A percentile compares a stretch with the other conserved stretches of the same genome.
Evolutionary conservation across 2,113 vertebrate species (phyloP).

Genomic region (Anolis sagrei): DNA sequence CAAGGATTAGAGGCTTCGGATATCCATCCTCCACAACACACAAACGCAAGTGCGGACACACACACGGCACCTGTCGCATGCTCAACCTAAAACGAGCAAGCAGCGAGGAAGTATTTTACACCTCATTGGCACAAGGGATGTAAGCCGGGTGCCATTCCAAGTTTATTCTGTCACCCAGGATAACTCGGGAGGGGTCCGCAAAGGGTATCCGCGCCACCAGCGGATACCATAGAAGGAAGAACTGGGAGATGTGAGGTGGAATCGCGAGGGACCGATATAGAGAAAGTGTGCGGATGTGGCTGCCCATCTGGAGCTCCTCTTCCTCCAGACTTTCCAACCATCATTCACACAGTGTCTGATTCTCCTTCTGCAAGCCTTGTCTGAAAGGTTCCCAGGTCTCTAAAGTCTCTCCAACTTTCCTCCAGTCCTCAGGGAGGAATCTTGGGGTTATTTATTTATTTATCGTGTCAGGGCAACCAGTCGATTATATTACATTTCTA

Average conservation of each 20-base stretch:
- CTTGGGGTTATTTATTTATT: too few species aligned
- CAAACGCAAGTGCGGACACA: too few species aligned
- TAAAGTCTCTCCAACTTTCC: too few species aligned
- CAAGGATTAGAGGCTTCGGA: background rate
- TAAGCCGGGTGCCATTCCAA: conserved; percentile 57
- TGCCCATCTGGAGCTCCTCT: background rate
- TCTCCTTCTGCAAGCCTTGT: background rate
- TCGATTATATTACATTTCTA: too few species aligned
- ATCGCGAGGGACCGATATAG: background rate
- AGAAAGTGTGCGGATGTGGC: background rate
- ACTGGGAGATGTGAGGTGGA: background rate
- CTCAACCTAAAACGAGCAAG: conserved; percentile 59
- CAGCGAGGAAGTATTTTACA: conserved; percentile 59
- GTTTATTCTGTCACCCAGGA: conserved; percentile 45
- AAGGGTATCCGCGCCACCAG: background rate
- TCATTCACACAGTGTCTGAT: too few species aligned
- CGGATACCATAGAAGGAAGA: conserved; percentile 54
- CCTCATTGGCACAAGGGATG: conserved; percentile 46
- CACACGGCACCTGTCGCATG: background rate
- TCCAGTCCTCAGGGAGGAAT: background rate
- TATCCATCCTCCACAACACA: background rate
- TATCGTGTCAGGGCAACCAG: too few species aligned
- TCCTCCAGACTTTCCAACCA: too few species aligned
- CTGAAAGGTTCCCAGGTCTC: too few species aligned
- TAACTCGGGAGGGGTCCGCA: conserved; percentile 27